Percentiles rank a stretch among this genome's conserved stretches.
Conservation (phyloP, 2,888 invertebrate species). For the Pristionchus exspectatus region DNA sequence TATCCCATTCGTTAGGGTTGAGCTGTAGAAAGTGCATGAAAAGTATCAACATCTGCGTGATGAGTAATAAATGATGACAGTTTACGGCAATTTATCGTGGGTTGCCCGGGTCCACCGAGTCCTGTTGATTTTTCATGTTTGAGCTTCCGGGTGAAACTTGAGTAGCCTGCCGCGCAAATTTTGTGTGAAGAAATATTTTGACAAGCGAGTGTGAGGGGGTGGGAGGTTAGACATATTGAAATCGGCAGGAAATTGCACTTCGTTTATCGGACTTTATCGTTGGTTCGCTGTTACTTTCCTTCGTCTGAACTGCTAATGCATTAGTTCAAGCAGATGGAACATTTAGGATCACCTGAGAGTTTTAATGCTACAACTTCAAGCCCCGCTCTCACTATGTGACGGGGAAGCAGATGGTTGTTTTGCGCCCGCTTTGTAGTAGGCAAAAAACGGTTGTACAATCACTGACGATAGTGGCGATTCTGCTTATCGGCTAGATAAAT, state of each 20-base stretch:
- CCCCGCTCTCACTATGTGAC: background rate
- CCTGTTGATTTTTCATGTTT: background rate
- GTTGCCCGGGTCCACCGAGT: background rate
- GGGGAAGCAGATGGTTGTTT: background rate
- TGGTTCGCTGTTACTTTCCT: background rate
- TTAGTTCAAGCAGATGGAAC: background rate
- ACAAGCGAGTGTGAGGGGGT: background rate
- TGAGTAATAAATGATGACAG: background rate
- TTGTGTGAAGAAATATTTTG: slow-evolving; percentile 8
- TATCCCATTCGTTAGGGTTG: too few species aligned
- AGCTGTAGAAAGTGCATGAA: too few species aligned
- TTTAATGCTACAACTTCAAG: background rate
- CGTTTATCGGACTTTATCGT: background rate
- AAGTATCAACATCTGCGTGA: background rate
- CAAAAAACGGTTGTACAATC: too few species aligned
- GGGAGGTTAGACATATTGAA: background rate
- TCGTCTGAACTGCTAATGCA: background rate
- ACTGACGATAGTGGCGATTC: too few species aligned
- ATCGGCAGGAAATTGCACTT: background rate
- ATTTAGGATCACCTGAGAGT: background rate
- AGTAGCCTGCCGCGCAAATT: background rate
- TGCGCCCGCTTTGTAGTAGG: too few species aligned
- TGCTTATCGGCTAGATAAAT: too few species aligned
- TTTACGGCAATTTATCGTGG: background rate
- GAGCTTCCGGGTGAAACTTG: background rate